Evolutionary conservation across 1,140 invertebrate species (phyloP).

Genomic region (Galleria mellonella): DNA sequence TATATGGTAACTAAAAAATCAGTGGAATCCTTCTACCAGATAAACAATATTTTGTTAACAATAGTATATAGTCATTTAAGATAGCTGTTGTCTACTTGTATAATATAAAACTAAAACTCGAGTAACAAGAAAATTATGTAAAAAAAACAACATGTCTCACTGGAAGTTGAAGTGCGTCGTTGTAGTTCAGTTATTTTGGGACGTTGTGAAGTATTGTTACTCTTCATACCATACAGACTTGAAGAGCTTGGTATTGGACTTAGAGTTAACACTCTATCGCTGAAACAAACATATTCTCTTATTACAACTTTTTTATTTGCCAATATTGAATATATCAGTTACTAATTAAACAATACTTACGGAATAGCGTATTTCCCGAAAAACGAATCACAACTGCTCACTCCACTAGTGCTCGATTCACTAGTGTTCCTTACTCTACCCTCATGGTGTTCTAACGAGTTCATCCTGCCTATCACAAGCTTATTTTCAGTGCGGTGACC

Average conservation of each 20-base stretch:
- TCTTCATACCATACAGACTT: constrained; percentile 74
- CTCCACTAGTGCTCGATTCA: constrained; percentile 85
- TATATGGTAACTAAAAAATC: no score
- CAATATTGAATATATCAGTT: no score
- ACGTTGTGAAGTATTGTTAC: constrained; percentile 35
- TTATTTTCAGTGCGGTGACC: constrained; percentile 38
- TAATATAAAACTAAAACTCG: no score
- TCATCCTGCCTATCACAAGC: constrained; percentile 48
- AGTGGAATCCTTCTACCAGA: no score
- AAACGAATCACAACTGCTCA: constrained; percentile 85
- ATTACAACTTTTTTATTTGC: no score
- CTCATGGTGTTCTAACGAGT: constrained; percentile 63
- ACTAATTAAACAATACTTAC: constrained; percentile 62
- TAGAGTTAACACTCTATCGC: constrained; percentile 81
- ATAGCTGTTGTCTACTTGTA: no score
- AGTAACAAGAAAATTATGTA: background rate
- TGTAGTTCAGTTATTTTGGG: constrained; percentile 57
- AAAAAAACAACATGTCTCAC: constrained; percentile 36
- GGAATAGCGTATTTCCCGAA: constrained; percentile 73
- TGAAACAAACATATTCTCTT: constrained; percentile 39
- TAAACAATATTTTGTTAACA: no score
- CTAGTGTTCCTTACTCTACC: constrained; percentile 76
- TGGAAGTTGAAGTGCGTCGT: constrained; percentile 72
- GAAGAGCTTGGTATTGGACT: constrained; percentile 89
- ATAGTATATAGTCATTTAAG: no score